Evolutionary conservation across 2,797 vertebrate genomes (phyloP).

Genomic region (Mus spretus): DNA sequence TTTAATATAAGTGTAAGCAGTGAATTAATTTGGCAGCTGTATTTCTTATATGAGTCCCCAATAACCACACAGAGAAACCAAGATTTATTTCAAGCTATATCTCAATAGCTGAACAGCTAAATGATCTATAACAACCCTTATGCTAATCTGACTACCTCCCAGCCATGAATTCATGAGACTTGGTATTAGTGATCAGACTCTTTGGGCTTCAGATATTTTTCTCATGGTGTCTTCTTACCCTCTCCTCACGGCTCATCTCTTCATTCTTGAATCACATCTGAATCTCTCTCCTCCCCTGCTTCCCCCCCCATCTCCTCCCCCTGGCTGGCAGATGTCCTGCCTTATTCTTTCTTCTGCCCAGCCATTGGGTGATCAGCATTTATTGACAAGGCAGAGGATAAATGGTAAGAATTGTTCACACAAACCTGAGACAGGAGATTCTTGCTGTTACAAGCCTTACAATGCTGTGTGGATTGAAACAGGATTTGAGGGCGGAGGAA

Average conservation of each 20-base stretch:
- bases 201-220: neutral
- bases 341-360: neutral
- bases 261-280: neutral
- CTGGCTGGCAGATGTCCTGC: neutral
- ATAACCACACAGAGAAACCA: neutral
- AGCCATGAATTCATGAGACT: neutral
- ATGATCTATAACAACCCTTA: neutral
- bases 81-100: neutral
- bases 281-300: neutral
- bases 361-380: neutral
- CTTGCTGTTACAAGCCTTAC: neutral
- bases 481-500: neutral
- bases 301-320: too few relatives aligned
- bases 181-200: neutral
- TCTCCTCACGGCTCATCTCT: neutral
- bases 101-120: neutral
- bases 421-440: neutral
- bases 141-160: neutral
- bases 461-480: neutral
- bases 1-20: neutral
- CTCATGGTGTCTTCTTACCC: neutral
- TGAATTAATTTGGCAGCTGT: neutral
- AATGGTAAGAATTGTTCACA: neutral
- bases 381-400: neutral
- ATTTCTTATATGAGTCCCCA: neutral